These are phyloP conservation scores for Pseudomyrmex pallidus DNA, from an alignment of 1,140 invertebrate species.

Conservation along the genomic window DNA sequence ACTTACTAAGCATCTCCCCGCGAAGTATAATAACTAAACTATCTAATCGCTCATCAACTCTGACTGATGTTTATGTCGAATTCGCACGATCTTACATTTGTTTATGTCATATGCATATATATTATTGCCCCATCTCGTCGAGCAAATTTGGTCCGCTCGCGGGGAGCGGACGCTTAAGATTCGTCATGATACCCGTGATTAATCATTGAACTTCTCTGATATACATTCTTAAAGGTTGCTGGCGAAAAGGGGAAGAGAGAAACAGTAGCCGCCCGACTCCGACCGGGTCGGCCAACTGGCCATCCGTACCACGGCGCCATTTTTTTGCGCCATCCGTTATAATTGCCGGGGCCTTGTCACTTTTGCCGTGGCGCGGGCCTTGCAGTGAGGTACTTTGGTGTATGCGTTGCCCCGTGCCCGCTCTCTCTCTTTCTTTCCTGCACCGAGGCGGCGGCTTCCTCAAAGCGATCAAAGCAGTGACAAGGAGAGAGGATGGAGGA, in stretches of 20 bases:
- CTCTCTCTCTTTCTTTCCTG: neutral
- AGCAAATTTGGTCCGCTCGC: conserved; percentile 20
- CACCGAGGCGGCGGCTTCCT: conserved; percentile 69
- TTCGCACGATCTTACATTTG: neutral
- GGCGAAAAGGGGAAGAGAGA: conserved; percentile 34
- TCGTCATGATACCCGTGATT: conserved; percentile 40
- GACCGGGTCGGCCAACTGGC: conserved; percentile 32
- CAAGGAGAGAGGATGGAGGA: conserved; percentile 34
- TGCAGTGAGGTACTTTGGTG: conserved; percentile 61
- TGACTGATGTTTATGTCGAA: neutral
- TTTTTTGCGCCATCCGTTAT: conserved; percentile 79
- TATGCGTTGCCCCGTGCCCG: conserved; percentile 50
- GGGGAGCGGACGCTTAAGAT: conserved; percentile 12
- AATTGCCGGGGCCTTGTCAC: conserved; percentile 74
- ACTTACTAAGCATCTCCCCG: too few species aligned
- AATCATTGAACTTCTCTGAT: conserved; percentile 44
- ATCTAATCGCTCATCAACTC: neutral
- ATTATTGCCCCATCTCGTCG: neutral
- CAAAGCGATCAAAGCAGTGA: conserved; percentile 71
- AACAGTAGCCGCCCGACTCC: conserved; percentile 36
- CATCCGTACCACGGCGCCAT: conserved; percentile 70
- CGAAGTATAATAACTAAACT: too few species aligned
- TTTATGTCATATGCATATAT: neutral
- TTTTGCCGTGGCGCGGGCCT: conserved; percentile 61
- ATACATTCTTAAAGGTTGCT: conserved; percentile 26